Conservation (phyloP, 2,113 vertebrate species). For the Tricholaema leucomelas region DNA sequence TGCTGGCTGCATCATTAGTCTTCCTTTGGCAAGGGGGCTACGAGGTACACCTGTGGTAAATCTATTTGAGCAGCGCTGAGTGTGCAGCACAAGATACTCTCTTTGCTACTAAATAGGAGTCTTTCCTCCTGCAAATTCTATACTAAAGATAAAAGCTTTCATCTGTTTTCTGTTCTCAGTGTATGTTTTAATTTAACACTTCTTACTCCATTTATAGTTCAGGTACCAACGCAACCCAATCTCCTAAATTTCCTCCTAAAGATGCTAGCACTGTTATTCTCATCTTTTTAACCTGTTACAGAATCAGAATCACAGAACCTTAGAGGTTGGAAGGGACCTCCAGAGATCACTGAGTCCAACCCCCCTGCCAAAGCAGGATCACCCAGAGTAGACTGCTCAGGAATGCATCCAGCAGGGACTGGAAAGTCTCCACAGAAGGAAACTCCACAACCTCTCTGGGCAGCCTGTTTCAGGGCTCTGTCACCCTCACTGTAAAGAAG, state of each 20-base stretch:
- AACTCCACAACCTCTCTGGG: no score
- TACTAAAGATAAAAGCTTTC: background rate
- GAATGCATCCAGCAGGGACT: no score
- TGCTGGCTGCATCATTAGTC: background rate
- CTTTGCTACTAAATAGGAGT: background rate
- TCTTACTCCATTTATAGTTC: background rate
- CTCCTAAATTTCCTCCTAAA: background rate
- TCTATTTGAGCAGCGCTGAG: background rate
- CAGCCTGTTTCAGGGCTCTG: no score
- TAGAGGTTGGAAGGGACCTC: no score
- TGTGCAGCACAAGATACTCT: background rate
- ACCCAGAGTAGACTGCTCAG: no score
- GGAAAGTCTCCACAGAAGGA: no score
- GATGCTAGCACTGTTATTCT: background rate
- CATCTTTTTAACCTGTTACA: background rate
- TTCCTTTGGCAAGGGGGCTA: background rate
- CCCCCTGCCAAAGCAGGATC: no score
- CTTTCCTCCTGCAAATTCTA: background rate
- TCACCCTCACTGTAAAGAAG: no score
- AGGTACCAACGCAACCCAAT: background rate
- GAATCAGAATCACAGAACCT: no score
- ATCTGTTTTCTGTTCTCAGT: background rate
- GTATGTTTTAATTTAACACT: background rate
- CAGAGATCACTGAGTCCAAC: no score
- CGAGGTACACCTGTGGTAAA: background rate